Evolutionary conservation across 2,113 vertebrate species (phyloP).

Genomic region (Ophthalmolycus amberensis): DNA sequence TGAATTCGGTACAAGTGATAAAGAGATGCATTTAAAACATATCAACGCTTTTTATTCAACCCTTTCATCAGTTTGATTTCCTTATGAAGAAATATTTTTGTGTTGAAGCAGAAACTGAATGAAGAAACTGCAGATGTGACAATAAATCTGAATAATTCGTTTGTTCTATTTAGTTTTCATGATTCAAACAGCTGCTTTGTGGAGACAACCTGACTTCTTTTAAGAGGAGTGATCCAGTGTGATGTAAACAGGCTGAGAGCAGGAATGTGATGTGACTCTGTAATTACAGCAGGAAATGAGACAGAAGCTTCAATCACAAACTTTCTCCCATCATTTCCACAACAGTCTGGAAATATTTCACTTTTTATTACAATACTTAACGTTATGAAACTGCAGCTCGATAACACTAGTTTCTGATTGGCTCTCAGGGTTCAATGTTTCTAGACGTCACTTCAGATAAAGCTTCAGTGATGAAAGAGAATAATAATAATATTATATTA

Average conservation of each 20-base stretch:
- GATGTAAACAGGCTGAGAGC: constrained; percentile 11
- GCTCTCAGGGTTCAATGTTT: background rate
- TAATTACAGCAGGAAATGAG: too few species aligned
- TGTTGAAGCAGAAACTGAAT: too few species aligned
- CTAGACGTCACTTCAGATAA: background rate
- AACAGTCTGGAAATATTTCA: background rate
- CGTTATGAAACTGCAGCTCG: background rate
- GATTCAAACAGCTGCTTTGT: background rate
- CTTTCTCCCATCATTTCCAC: constrained; percentile 21
- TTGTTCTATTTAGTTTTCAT: background rate
- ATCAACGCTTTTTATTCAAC: background rate
- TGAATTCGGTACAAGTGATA: background rate
- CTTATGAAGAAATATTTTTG: background rate
- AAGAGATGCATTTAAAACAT: background rate
- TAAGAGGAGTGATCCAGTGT: constrained; percentile 17
- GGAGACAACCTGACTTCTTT: constrained; percentile 29
- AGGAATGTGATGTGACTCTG: constrained; percentile 27
- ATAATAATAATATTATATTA: background rate
- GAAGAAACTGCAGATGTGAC: too few species aligned
- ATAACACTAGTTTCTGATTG: background rate
- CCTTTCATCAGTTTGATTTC: background rate
- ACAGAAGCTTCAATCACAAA: too few species aligned
- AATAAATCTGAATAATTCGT: background rate
- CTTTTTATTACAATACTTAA: background rate
- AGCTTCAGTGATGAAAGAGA: background rate